phyloP scores from a whole-genome alignment of 2,888 invertebrate species.

The Thalpophila matura region DNA sequence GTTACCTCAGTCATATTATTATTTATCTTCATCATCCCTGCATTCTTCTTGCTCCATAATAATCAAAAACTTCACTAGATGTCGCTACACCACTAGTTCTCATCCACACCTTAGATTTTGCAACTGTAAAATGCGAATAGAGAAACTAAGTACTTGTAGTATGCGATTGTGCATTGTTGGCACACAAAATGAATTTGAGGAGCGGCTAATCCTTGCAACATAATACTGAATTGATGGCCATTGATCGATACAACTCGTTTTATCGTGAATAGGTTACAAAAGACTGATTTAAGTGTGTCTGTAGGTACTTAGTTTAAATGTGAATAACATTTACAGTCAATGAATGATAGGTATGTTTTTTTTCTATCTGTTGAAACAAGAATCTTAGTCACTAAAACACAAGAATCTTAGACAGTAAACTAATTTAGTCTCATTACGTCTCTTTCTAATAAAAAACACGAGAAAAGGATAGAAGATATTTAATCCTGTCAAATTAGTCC shows the following conservation, averaged over 20 bases:
- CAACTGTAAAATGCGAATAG: constrained; percentile 52
- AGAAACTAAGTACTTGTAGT: constrained; percentile 37
- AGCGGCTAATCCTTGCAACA: constrained; percentile 61
- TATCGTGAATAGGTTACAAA: constrained; percentile 49
- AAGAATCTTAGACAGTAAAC: too few relatives aligned
- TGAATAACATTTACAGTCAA: constrained; percentile 3
- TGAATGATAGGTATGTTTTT: background rate
- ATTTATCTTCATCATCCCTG: too few relatives aligned
- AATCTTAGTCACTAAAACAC: too few relatives aligned
- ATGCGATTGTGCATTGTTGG: constrained; percentile 57
- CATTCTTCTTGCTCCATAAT: background rate
- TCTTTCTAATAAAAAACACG: too few relatives aligned
- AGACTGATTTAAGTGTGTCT: constrained; percentile 11
- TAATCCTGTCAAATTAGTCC: too few relatives aligned
- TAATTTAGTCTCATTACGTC: too few relatives aligned
- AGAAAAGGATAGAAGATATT: too few relatives aligned
- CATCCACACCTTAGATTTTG: constrained; percentile 60
- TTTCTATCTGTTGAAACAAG: background rate
- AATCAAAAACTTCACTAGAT: constrained; percentile 26
- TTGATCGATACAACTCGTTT: constrained; percentile 52
- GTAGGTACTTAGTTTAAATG: constrained; percentile 10
- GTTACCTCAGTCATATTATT: too few relatives aligned
- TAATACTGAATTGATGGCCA: constrained; percentile 47
- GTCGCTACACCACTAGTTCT: constrained; percentile 39
- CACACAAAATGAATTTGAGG: constrained; percentile 58